These are phyloP conservation scores for Luehdorfia chinensis DNA, from an alignment of 1,140 invertebrate species.

Conservation along the genomic window DNA sequence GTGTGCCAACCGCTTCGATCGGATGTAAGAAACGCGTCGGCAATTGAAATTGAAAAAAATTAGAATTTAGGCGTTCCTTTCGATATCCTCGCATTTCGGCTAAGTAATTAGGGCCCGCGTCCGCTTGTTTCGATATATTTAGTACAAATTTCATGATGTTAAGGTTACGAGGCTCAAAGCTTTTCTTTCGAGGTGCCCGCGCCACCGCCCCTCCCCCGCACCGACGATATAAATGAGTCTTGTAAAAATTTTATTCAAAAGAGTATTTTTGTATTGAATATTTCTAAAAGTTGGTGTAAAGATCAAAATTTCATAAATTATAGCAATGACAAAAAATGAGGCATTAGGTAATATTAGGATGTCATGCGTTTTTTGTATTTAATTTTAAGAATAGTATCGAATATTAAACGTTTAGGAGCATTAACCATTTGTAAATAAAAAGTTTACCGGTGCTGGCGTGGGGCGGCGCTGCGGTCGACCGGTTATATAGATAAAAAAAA, in stretches of 20 bases:
- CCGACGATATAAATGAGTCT: conserved; percentile 63
- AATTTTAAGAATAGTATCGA: conserved; percentile 76
- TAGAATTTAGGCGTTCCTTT: conserved; percentile 72
- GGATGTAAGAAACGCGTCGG: conserved; percentile 13
- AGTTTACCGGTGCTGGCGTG: conserved; percentile 49
- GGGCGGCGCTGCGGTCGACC: conserved; percentile 47
- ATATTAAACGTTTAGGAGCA: conserved; percentile 77
- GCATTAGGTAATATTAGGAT: conserved; percentile 77
- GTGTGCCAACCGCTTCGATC: conserved; percentile 18
- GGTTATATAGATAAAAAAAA: conserved; percentile 77
- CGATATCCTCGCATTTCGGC: conserved; percentile 75
- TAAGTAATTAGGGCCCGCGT: conserved; percentile 67
- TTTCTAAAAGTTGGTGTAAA: conserved; percentile 78
- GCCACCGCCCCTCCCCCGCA: conserved; percentile 40
- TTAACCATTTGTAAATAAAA: conserved; percentile 78
- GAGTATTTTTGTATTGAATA: conserved; percentile 79
- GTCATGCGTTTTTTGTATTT: conserved; percentile 78
- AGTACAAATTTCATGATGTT: conserved; percentile 78
- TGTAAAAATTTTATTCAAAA: conserved; percentile 78
- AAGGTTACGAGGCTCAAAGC: conserved; percentile 76
- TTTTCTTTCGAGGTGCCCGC: conserved; percentile 63
- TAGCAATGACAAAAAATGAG: conserved; percentile 68
- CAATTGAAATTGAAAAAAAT: conserved; percentile 49
- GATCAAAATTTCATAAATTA: conserved; percentile 78
- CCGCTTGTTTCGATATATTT: conserved; percentile 70